A percentile compares a stretch with the other conserved stretches of the same genome.
Evolutionary conservation across 2,888 invertebrate species (phyloP).

Genomic region (Rhingia rostrata): DNA sequence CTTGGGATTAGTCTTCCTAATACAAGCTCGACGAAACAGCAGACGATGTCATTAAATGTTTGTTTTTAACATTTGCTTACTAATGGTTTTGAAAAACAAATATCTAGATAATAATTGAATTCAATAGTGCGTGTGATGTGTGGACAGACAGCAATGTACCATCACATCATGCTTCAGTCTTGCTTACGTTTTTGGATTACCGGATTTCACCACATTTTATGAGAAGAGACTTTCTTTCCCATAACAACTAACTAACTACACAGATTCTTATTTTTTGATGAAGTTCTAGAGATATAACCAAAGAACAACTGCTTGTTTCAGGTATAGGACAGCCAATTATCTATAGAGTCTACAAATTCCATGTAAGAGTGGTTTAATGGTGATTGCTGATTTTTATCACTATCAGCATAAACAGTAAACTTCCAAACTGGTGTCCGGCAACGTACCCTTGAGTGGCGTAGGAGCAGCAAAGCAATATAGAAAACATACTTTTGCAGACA

Average conservation of each 20-base stretch:
- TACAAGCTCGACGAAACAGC: background rate
- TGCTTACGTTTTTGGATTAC: background rate
- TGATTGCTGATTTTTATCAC: slow-evolving; percentile 50
- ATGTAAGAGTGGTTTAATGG: slow-evolving; percentile 37
- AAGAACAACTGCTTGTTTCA: no score
- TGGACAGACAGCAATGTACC: slow-evolving; percentile 1
- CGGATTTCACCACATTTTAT: slow-evolving; percentile 2
- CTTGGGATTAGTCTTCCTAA: background rate
- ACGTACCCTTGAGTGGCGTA: background rate
- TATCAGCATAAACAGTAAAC: slow-evolving; percentile 1
- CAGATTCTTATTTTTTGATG: no score
- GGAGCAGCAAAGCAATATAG: background rate
- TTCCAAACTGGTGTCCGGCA: background rate
- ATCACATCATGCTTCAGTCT: background rate
- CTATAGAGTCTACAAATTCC: background rate
- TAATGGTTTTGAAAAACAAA: background rate
- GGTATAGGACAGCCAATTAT: no score
- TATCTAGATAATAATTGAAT: slow-evolving; percentile 6
- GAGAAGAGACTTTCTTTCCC: background rate
- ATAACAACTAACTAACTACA: background rate
- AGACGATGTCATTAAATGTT: background rate
- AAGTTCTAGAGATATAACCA: no score
- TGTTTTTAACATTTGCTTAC: background rate
- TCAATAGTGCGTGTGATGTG: slow-evolving; percentile 2
- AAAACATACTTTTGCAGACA: background rate